Conservation (phyloP, 2,888 invertebrate genomes). For the Yponomeuta cagnagella region DNA sequence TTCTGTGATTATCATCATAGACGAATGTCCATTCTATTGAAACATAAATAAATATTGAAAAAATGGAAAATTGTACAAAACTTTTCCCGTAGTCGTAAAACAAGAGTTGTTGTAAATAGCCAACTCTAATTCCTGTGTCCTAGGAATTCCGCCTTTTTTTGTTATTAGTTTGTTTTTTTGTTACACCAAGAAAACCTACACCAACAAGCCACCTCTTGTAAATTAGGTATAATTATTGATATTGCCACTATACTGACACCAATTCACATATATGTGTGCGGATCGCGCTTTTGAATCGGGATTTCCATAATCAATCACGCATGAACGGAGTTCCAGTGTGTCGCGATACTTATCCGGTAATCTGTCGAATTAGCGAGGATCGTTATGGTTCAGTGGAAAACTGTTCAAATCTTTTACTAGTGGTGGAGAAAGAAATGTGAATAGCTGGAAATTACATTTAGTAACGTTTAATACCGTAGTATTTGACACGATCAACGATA, state of each 20-base stretch:
- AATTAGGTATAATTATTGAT: neutral
- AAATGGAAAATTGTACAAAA: too few relatives aligned
- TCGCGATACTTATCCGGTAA: neutral
- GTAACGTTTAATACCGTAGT: too few relatives aligned
- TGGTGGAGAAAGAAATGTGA: too few relatives aligned
- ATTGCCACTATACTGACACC: neutral
- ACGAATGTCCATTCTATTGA: too few relatives aligned
- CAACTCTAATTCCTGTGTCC: too few relatives aligned
- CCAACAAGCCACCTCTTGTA: neutral
- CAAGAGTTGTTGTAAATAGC: too few relatives aligned
- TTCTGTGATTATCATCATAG: too few relatives aligned
- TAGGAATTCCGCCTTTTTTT: neutral
- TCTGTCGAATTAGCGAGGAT: neutral
- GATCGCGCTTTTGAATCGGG: neutral
- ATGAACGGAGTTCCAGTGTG: neutral
- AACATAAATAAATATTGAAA: too few relatives aligned
- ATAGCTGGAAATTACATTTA: too few relatives aligned
- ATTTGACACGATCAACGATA: too few relatives aligned
- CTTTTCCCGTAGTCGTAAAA: too few relatives aligned
- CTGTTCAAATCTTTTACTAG: too few relatives aligned
- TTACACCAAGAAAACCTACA: neutral
- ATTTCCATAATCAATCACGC: neutral
- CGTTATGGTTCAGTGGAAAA: neutral
- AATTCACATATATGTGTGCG: neutral
- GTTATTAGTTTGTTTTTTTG: neutral